Percentiles rank a stretch among this genome's conserved stretches.
Evolutionary conservation across 2,888 invertebrate species (phyloP).

Genomic region (Leptinotarsa rubiginosa): DNA sequence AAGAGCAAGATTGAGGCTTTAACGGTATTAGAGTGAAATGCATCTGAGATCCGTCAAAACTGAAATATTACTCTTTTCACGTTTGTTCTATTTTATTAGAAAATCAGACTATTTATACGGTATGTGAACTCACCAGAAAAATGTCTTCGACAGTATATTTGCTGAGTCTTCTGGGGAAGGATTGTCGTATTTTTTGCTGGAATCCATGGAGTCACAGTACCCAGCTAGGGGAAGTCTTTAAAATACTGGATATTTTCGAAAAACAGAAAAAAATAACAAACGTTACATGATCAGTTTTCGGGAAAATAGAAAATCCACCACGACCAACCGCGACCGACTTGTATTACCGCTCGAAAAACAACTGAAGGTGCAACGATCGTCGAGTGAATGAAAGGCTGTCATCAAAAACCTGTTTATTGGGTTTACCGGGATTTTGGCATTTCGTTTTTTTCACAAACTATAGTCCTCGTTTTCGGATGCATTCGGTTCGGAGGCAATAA

Average conservation of each 20-base stretch:
- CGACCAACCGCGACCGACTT: not conserved
- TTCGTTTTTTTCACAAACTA: not conserved
- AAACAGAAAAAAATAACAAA: not conserved
- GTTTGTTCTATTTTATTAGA: too few relatives aligned
- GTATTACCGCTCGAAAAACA: not conserved
- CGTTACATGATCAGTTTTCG: not conserved
- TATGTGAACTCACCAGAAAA: conserved; percentile 72
- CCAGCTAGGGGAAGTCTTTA: not conserved
- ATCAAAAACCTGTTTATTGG: conserved; percentile 8
- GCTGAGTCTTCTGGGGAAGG: conserved; percentile 73
- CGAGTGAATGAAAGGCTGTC: conserved; percentile 1
- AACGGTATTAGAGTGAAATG: too few relatives aligned
- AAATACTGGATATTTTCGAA: not conserved
- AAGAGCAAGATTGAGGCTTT: too few relatives aligned
- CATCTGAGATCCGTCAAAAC: too few relatives aligned
- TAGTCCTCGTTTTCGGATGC: not conserved
- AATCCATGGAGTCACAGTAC: conserved; percentile 68
- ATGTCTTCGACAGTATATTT: conserved; percentile 71
- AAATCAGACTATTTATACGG: too few relatives aligned
- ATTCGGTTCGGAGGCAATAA: not conserved
- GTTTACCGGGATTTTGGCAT: not conserved
- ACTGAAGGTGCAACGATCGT: conserved; percentile 13
- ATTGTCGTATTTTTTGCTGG: conserved; percentile 72
- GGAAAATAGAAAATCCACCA: not conserved
- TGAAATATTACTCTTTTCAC: too few relatives aligned